These are phyloP conservation scores for Asbolus verrucosus DNA, from an alignment of 1,140 invertebrate species.

Conservation along the genomic window DNA sequence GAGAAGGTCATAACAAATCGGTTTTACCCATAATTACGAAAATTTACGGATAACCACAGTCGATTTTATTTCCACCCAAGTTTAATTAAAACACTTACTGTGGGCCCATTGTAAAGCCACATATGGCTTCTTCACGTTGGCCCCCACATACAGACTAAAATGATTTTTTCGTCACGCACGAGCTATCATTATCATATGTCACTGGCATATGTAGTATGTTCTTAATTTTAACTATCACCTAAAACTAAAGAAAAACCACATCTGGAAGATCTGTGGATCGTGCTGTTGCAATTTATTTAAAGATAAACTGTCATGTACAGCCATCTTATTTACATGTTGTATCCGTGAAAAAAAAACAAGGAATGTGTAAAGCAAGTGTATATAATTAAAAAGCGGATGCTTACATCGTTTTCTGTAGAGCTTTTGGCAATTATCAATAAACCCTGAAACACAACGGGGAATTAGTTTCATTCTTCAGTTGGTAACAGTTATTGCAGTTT, in stretches of 20 bases:
- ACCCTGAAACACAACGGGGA: background rate
- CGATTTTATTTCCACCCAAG: background rate
- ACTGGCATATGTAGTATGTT: too few relatives aligned
- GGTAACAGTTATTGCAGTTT: conserved; percentile 7
- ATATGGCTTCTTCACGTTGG: conserved; percentile 1
- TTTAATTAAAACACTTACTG: too few relatives aligned
- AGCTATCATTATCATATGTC: background rate
- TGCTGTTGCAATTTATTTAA: background rate
- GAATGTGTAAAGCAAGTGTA: background rate
- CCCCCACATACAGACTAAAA: conserved; percentile 17
- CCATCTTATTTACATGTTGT: too few relatives aligned
- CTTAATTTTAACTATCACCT: too few relatives aligned
- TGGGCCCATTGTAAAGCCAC: too few relatives aligned
- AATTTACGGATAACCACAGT: background rate
- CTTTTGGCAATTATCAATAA: background rate
- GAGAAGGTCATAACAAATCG: too few relatives aligned
- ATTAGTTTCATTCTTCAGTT: background rate
- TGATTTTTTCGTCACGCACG: background rate
- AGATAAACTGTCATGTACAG: too few relatives aligned
- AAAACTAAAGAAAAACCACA: too few relatives aligned
- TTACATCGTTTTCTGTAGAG: background rate
- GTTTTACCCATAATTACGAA: too few relatives aligned
- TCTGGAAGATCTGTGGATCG: background rate
- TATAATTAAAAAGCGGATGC: background rate
- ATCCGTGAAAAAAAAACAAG: too few relatives aligned